A percentile compares a stretch with the other conserved stretches of the same genome.
These are phyloP conservation scores for Tubiluchus corallicola DNA, from an alignment of 2,888 invertebrate species.

Conservation along the genomic window DNA sequence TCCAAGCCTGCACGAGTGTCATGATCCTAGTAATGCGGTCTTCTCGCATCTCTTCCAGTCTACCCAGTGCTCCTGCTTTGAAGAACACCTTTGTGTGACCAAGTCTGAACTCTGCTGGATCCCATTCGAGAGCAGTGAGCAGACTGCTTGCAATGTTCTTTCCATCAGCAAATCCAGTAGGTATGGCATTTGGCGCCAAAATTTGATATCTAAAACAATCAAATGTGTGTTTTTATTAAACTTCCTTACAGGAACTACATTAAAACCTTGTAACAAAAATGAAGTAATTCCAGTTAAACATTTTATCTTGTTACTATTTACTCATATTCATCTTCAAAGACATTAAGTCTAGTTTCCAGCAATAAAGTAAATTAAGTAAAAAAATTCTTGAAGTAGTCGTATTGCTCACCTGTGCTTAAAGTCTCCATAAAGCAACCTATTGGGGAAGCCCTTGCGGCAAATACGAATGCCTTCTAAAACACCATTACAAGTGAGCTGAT, in stretches of 20 bases:
- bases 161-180: constrained; percentile 34
- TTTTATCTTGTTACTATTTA: no score
- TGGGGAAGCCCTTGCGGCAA: constrained; percentile 97
- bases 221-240: no score
- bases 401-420: constrained; percentile 99
- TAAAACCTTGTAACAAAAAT: no score
- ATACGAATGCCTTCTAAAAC: constrained; percentile 99
- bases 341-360: no score
- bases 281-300: no score
- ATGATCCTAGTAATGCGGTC: constrained; percentile 14
- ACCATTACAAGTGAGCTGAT: constrained; percentile 99
- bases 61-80: constrained; percentile 31
- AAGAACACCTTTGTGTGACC: constrained; percentile 87
- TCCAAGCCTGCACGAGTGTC: neutral
- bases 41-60: constrained; percentile 31
- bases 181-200: constrained; percentile 69
- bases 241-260: no score
- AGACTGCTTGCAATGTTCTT: constrained; percentile 43
- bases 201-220: constrained; percentile 58
- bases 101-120: constrained; percentile 84
- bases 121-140: constrained; percentile 42
- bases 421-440: constrained; percentile 98
- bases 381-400: no score
- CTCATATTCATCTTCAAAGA: no score
- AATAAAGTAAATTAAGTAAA: no score